Conservation (phyloP, 1,140 invertebrate species). For the Cherax destructor region DNA sequence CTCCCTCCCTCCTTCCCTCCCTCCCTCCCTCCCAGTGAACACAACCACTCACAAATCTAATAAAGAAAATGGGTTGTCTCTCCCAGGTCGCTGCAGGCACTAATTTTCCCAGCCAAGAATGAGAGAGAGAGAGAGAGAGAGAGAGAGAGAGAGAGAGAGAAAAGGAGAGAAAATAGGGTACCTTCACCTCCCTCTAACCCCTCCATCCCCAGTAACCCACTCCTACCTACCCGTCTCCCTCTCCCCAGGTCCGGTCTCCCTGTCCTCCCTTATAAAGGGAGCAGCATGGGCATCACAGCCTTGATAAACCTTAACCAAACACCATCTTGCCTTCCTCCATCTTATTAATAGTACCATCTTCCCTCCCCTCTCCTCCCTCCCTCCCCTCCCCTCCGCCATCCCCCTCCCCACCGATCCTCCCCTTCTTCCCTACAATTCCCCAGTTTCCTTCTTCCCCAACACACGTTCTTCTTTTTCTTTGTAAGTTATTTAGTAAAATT, state of each 20-base stretch:
- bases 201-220: neutral
- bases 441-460: no score
- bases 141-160: no score
- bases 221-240: neutral
- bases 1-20: neutral
- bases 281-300: neutral
- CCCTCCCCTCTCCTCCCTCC: neutral
- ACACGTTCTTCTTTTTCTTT: no score
- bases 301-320: constrained; percentile 30
- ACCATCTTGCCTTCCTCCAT: constrained; percentile 10
- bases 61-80: constrained; percentile 52
- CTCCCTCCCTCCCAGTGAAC: neutral
- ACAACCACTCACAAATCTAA: constrained; percentile 43
- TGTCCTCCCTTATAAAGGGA: neutral
- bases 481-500: no score
- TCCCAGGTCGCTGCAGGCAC: constrained; percentile 18
- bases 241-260: neutral
- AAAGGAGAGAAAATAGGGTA: neutral
- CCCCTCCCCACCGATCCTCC: neutral
- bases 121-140: no score
- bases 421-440: neutral
- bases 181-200: neutral
- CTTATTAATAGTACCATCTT: neutral
- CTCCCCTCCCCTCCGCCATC: neutral
- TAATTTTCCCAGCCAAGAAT: constrained; percentile 21